Evolutionary conservation across 2,113 vertebrate species (phyloP), one percentile per base, ranked within the genome.

Genomic region (Petrocephalus zakoni): DNA sequence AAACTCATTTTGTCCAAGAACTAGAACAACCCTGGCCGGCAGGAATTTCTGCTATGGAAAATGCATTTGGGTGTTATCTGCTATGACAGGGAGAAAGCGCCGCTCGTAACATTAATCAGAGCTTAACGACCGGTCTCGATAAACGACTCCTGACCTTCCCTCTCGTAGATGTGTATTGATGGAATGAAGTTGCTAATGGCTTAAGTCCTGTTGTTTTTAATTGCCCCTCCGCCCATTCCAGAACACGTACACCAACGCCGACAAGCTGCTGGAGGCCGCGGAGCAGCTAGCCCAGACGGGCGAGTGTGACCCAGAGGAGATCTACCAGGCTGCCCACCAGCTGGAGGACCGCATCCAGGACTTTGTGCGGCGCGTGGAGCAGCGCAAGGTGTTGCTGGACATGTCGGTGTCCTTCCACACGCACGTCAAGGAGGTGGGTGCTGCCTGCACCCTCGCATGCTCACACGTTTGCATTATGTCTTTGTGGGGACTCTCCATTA

Each of bases 391-490:
- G 91, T 94, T 99, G 9, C 93, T 99, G 91, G 98, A 99, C 94
- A 99, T 99, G 98, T 99, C 98, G 0, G 98, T 99, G 87, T 97
- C 98, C 61, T 99, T 99, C 90, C 98, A 99, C 92, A 99, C 98
- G 0, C 98, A 99, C 0, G 98, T 98, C 64, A 99, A 99, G 93
- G 98, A 99, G 97, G 98, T 98, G 90, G 93, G 93, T 75, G 90
- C 1, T 10, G 4, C 61, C 10, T 2, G 61, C 61, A 68, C n/a
- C 61, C 25, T 25, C 37, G 17, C n/a, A 2, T 17, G 22, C 25
- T 13, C 29, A 15, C n/a, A 15, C 19, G 51, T 68, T 13, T 29
- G n/a, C 25, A 29, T 64, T 29, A 25, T 64, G 25, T 64, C n/a
- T 64, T 29, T 29, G 10, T 68, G n/a, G n/a, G 61, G 61, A 64